Percentiles rank a stretch among this genome's conserved stretches.
Evolutionary conservation across 2,888 invertebrate species (phyloP).

Genomic region (Cephus runcator): DNA sequence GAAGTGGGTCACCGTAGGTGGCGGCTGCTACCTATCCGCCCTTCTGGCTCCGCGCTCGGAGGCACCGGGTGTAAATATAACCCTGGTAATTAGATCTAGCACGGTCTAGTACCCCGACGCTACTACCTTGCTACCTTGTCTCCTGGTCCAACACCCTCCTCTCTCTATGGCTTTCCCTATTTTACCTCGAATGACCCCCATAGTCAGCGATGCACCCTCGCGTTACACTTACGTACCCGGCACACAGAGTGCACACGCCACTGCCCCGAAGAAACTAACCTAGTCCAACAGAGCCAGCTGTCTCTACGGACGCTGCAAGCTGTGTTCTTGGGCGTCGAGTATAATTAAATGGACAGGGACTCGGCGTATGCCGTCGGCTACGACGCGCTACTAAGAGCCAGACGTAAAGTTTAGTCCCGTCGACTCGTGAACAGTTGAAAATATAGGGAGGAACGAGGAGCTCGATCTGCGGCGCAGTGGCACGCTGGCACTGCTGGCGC

Average conservation of each 20-base stretch:
- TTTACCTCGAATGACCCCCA: neutral
- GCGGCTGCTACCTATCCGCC: neutral
- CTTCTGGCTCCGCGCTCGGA: neutral
- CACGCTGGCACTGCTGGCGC: neutral
- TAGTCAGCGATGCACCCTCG: neutral
- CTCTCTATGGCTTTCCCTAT: neutral
- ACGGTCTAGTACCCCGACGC: constrained; percentile 8
- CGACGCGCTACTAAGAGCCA: neutral
- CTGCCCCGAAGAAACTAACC: neutral
- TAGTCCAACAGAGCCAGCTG: neutral
- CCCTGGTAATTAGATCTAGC: constrained; percentile 19
- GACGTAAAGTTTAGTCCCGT: neutral
- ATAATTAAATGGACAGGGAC: neutral
- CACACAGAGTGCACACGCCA: neutral
- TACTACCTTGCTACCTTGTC: neutral
- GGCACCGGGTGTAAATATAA: constrained; percentile 14
- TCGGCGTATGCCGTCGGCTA: neutral
- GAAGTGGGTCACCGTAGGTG: constrained; percentile 10
- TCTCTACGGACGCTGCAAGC: neutral
- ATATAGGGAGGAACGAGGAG: neutral
- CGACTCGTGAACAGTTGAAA: neutral
- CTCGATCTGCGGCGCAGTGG: neutral
- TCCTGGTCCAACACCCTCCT: neutral
- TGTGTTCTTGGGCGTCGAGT: neutral
- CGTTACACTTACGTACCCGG: neutral